Evolutionary conservation across 2,113 vertebrate genomes (phyloP), one percentile per base, ranked within the genome.

Genomic region (Herpetotheres cachinnans): DNA sequence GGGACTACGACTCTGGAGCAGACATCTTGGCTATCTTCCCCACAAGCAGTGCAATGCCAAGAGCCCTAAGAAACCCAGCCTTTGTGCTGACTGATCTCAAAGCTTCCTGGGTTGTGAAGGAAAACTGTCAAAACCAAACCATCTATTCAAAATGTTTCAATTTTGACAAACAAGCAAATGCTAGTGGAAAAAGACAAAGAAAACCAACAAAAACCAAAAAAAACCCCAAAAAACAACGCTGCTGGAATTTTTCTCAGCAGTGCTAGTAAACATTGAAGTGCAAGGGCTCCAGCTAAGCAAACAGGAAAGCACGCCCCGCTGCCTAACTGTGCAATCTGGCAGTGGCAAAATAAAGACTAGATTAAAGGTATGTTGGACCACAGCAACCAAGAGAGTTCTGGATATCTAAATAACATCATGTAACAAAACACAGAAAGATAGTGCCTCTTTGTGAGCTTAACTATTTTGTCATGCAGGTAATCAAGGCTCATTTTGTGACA

Each of bases 61-160:
- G 62, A 96, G 36, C 62, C 85, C 62, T 84, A 70, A 97, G 88
- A 95, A 96, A 66, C 49, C 16, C 54, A 90, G 49, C 25, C 82
- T 87, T 87, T 93, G 61, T 93, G 82, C 90, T 88, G 84, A 58
- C 36, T 83, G 85, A 95, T 95, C 82, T 63, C 49, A 95, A 38
- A 70, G 14, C 38, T 90, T 86, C 67, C 55, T 70, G 67, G 55
- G n/a, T 70, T 55, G 30, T 62, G 42, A 91, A 86, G 79, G 26
- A 94, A 82, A 95, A 70, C 90, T 88, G 82, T 96, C 88, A 92
- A 81, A 94, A 90, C 34, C 85, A 94, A 95, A 63, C 49, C 49
- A 50, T 38, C 54, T 83, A 80, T 90, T 91, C 55, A 92, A 71
- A 92, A 82, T 5, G 2, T 63, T 89, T 84, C 13, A 9, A 24